Base-by-base conservation (phyloP, 2,113 vertebrate species). In the Toxostoma redivivum region DNA sequence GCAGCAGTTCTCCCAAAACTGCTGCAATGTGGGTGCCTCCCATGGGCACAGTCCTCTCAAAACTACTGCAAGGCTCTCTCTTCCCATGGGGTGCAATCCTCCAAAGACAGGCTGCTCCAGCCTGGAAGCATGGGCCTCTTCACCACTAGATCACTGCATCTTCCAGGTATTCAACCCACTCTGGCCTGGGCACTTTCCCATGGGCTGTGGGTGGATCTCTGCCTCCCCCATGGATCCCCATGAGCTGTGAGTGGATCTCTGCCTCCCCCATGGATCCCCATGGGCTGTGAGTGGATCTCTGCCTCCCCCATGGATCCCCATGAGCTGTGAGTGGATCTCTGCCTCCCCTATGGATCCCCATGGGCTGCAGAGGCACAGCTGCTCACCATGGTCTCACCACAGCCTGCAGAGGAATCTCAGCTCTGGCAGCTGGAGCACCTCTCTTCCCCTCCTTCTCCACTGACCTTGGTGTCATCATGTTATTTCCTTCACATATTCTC, bases 361-460 rank as follows among this genome's bases (percentile, higher is more conserved):
- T 0, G 28, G 28, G 31, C 51, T 73, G 40, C 40, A 35, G 13
- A 12, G 24, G 24, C 31, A 28, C 71, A 22, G 24, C 24, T 57
- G 33, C 42, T 30, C 53, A 22, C 40, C 18, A 16, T 22, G 24
- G 11, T 40, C 28, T 25, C 50, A 25, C 9, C 37, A 35, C 1
- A 0, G 6, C 14, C 40, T 58, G 24, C 18, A 73, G 14, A 44
- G 40, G 24, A 35, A 45, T 28, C 31, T 72, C 0, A 2, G 31
- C 38, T 57, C 40, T 5, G 1, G 33, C 0, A 1, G 20, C 15
- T 47, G 33, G 10, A 47, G 9, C 20, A 45, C 1, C 42, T 58
- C 42, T 58, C 42, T 14, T 58, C 2, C 24, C 8, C 12, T 24
- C 38, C 9, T 30, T 42, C 37, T 15, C 9, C 31, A 19, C 19